These are phyloP conservation scores for Alviniconcha strummeri DNA, from an alignment of 2,888 invertebrate genomes.

Conservation along the genomic window DNA sequence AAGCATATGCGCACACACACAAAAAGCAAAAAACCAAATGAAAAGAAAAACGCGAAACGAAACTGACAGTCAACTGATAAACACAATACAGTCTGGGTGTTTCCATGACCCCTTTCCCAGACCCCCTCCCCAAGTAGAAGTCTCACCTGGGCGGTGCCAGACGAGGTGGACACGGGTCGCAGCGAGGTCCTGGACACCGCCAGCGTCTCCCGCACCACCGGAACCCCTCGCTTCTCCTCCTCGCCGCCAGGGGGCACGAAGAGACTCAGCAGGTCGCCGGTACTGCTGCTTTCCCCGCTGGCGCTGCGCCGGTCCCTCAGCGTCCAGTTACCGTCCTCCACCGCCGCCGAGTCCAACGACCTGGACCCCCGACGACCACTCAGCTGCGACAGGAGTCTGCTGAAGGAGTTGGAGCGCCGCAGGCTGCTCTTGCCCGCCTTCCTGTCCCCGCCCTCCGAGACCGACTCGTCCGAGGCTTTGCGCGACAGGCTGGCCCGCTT, in stretches of 20 bases:
- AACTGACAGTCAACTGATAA: too few species aligned
- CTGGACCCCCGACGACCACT: constrained; percentile 30
- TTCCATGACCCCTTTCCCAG: too few species aligned
- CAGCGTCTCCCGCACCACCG: constrained; percentile 40
- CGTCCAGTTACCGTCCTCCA: constrained; percentile 40
- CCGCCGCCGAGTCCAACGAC: constrained; percentile 10
- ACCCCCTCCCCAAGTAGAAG: neutral
- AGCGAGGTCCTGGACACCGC: constrained; percentile 38
- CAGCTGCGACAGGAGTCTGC: constrained; percentile 41
- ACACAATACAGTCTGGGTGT: too few species aligned
- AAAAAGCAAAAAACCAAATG: too few species aligned
- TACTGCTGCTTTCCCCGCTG: neutral
- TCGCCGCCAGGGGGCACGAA: neutral
- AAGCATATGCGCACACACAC: too few species aligned
- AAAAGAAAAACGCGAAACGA: too few species aligned
- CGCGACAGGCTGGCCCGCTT: constrained; percentile 38
- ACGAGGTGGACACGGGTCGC: constrained; percentile 36
- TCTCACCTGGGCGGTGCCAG: constrained; percentile 39
- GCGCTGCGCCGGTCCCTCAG: constrained; percentile 26
- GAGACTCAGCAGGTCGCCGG: neutral
- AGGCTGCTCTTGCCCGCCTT: constrained; percentile 43
- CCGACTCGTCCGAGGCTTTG: constrained; percentile 27
- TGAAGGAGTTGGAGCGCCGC: constrained; percentile 57
- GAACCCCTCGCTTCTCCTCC: constrained; percentile 25
- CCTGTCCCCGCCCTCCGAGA: constrained; percentile 33